Base-by-base conservation (phyloP, 2,113 vertebrate genomes). In the Sceloporus undulatus region DNA sequence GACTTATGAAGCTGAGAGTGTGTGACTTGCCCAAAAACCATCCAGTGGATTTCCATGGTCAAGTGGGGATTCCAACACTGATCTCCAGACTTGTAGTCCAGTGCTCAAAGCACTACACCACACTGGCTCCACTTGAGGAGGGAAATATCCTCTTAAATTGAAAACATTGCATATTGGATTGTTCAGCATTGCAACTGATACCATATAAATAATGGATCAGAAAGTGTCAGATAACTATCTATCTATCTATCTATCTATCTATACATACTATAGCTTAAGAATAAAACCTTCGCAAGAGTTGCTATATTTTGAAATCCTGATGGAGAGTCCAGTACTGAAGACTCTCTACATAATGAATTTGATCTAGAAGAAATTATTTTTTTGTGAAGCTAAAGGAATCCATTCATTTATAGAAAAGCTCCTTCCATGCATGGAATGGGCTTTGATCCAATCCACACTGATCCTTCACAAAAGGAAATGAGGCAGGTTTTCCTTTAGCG, bases 71-170 rank as follows among this genome's bases (percentile, higher is more conserved):
- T 48, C 48, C 5, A 48, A 48, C 48, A 5, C 48, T 48, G 48
- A 48, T 48, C 48, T 48, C 48, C 48, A 48, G 48, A 48, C 5
- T 48, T 48, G 48, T 48, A 48, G 48, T 5, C 48, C 48, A 48
- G 0, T 48, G 48, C 48, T 48, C 48, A 48, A 48, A 48, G 48
- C 48, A 48, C 48, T 48, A 48, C 48, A 48, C 7, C 48, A 48
- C 7, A 48, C 48, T 48, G 48, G 48, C 7, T 48, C 48, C 48
- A 48, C 48, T 48, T 48, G 48, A 48, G 48, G 48, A 48, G 48
- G 48, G 48, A 48, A 48, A 48, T 48, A 48, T 48, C 7, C 42
- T 79, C 90, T 86, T 68, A 92, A 56, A 79, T 78, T 79, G 10
- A 29, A 82, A 78, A 66, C 3, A 27, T 48, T 77, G 84, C 9